These are phyloP conservation scores for Mycetomoellerius zeteki DNA, from an alignment of 1,140 invertebrate species.

Conservation along the genomic window DNA sequence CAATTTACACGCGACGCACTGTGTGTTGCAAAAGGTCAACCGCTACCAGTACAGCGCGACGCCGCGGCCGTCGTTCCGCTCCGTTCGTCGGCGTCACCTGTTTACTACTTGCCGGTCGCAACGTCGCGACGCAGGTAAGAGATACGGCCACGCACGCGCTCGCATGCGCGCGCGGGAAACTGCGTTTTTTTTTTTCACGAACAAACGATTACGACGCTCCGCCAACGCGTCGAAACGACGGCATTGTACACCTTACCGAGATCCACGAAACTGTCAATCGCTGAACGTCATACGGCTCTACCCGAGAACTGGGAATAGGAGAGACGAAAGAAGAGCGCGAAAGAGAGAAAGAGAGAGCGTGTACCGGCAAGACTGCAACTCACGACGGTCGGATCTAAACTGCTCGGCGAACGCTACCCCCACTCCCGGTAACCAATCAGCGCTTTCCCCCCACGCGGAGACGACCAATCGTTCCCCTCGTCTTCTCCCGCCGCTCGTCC, in stretches of 20 bases:
- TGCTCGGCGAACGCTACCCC: slow-evolving; percentile 65
- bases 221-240: background rate
- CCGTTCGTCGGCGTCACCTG: slow-evolving; percentile 20
- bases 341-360: background rate
- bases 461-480: slow-evolving; percentile 70
- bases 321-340: background rate
- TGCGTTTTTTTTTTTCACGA: background rate
- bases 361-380: slow-evolving; percentile 40
- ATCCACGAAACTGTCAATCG: slow-evolving; percentile 1
- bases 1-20: background rate
- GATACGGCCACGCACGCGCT: background rate
- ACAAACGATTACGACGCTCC: slow-evolving; percentile 6
- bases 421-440: slow-evolving; percentile 63
- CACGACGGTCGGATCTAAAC: slow-evolving; percentile 69
- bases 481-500: slow-evolving; percentile 43
- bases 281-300: background rate
- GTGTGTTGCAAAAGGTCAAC: slow-evolving; percentile 2
- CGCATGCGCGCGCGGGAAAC: background rate
- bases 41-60: background rate
- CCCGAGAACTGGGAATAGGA: background rate
- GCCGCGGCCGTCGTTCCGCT: background rate
- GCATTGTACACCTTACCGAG: background rate
- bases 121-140: background rate
- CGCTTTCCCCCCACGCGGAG: slow-evolving; percentile 33
- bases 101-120: slow-evolving; percentile 20